A percentile compares a stretch with the other conserved stretches of the same genome.
These are phyloP conservation scores for Eleutherodactylus coqui DNA, from an alignment of 2,797 vertebrate genomes.

Conservation along the genomic window DNA sequence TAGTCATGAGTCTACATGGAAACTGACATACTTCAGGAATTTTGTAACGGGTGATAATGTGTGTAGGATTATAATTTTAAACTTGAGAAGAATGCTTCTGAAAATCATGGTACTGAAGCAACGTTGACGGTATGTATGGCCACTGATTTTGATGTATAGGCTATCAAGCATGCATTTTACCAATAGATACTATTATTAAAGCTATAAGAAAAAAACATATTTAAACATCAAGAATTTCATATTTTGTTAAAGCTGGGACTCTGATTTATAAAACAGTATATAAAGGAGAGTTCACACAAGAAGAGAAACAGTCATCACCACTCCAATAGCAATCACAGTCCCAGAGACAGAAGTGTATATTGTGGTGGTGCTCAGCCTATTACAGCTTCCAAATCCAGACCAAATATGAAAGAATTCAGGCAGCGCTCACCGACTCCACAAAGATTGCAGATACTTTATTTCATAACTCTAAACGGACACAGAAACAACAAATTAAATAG, in stretches of 20 bases:
- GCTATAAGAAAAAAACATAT: not conserved
- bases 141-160: not conserved
- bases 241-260: not conserved
- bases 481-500: too few relatives aligned
- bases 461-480: too few relatives aligned
- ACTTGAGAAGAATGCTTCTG: constrained; percentile 1
- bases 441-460: too few relatives aligned
- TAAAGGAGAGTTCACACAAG: too few relatives aligned
- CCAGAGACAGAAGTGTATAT: too few relatives aligned
- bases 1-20: constrained; percentile 17
- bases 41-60: not conserved
- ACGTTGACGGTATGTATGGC: not conserved
- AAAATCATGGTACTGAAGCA: not conserved
- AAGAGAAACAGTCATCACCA: too few relatives aligned
- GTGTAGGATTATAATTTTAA: constrained; percentile 1
- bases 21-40: constrained; percentile 24
- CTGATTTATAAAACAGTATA: too few relatives aligned
- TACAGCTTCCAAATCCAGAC: too few relatives aligned
- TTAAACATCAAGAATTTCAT: not conserved
- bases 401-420: too few relatives aligned
- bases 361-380: too few relatives aligned
- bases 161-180: not conserved
- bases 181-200: not conserved
- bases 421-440: too few relatives aligned
- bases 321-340: too few relatives aligned